These are phyloP conservation scores for Mormyrus iriodes DNA, from an alignment of 2,113 vertebrate species.

Conservation along the genomic window DNA sequence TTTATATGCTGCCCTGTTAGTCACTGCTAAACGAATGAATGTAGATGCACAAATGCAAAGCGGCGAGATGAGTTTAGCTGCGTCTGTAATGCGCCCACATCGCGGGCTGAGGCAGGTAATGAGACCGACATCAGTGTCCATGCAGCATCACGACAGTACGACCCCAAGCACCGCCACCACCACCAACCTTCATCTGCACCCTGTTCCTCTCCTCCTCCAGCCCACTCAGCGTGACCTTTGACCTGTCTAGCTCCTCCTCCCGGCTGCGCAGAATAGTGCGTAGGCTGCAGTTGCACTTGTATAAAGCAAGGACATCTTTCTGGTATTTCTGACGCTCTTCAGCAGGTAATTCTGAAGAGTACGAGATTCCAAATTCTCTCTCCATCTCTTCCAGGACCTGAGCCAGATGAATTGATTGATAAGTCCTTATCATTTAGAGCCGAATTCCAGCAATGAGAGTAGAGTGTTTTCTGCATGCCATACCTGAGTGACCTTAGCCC, in stretches of 20 bases:
- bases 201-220: slow-evolving; percentile 62
- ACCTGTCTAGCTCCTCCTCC: slow-evolving; percentile 55
- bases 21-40: background rate
- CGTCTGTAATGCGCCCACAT: background rate
- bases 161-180: background rate
- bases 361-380: slow-evolving; percentile 51
- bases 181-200: slow-evolving; percentile 57
- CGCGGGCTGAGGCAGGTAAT: background rate
- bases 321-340: slow-evolving; percentile 40
- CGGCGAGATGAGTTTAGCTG: background rate
- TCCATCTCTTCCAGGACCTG: slow-evolving; percentile 72
- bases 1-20: background rate
- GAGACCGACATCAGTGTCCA: background rate
- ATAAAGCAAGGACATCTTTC: slow-evolving; percentile 40
- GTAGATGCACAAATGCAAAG: background rate
- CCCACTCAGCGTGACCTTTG: slow-evolving; percentile 37
- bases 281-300: slow-evolving; percentile 53
- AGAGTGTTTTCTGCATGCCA: background rate
- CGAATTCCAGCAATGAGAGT: background rate
- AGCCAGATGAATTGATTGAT: background rate
- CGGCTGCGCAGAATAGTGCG: slow-evolving; percentile 42
- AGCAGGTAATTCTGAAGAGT: slow-evolving; percentile 35
- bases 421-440: background rate
- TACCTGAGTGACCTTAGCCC: slow-evolving; percentile 54
- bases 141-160: background rate